Conservation (phyloP, 2,888 invertebrate species). For the Xestia ashworthii region DNA sequence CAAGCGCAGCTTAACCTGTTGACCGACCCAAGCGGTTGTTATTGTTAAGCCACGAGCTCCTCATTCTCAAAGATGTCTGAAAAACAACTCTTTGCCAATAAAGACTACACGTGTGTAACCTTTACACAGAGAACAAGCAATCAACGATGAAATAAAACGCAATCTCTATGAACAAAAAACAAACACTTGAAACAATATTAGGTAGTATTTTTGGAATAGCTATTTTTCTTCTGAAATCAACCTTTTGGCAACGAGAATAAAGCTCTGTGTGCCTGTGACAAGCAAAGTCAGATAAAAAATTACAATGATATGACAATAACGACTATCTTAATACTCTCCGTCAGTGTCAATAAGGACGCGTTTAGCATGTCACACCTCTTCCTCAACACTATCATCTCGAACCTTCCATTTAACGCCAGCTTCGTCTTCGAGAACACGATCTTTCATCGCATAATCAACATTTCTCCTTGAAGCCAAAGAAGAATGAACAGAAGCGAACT, state of each 20-base stretch:
- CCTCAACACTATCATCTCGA: conserved; percentile 10
- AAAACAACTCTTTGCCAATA: neutral
- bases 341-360: conserved; percentile 24
- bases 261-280: neutral
- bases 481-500: conserved; percentile 5
- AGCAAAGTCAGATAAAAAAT: neutral
- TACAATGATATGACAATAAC: neutral
- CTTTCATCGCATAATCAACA: conserved; percentile 60
- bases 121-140: neutral
- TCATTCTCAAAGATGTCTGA: neutral
- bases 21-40: too few relatives aligned
- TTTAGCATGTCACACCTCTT: conserved; percentile 23
- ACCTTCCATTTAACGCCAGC: conserved; percentile 38
- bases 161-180: neutral
- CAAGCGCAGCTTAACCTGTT: too few relatives aligned
- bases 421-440: conserved; percentile 34
- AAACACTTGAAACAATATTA: neutral
- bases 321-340: neutral
- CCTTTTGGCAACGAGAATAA: neutral
- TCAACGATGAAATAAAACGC: neutral
- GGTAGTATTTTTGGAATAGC: neutral
- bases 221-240: neutral
- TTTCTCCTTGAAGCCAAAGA: conserved; percentile 38
- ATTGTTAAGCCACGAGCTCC: too few relatives aligned
- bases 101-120: neutral